Percentiles rank a stretch among this genome's conserved stretches.
These are phyloP conservation scores for Alviniconcha marisindica DNA, from an alignment of 1,140 invertebrate genomes.

Conservation along the genomic window DNA sequence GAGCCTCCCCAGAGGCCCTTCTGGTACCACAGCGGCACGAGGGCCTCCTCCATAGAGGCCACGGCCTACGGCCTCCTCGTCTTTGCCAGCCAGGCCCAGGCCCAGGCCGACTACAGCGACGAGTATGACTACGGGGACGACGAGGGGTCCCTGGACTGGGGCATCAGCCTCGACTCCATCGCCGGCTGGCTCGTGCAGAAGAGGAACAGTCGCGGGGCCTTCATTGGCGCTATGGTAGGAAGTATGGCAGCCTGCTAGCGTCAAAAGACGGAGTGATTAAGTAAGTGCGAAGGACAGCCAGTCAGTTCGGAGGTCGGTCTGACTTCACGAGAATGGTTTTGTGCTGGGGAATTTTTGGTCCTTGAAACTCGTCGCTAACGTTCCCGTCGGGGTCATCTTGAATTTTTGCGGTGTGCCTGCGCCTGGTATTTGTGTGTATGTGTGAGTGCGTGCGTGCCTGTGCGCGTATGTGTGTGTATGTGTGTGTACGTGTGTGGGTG, in stretches of 20 bases:
- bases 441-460: no score
- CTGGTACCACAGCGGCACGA: slow-evolving; percentile 43
- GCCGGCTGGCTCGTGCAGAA: slow-evolving; percentile 50
- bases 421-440: no score
- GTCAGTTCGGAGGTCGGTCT: no score
- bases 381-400: no score
- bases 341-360: no score
- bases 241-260: neutral
- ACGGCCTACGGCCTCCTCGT: slow-evolving; percentile 48
- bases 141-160: neutral
- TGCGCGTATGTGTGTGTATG: no score
- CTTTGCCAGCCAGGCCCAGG: slow-evolving; percentile 16
- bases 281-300: no score
- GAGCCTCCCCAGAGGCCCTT: slow-evolving; percentile 21
- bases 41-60: slow-evolving; percentile 45
- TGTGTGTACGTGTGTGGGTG: no score
- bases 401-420: no score
- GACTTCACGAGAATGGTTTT: no score
- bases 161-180: slow-evolving; percentile 39
- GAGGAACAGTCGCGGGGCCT: slow-evolving; percentile 42
- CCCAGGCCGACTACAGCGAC: neutral
- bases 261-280: neutral
- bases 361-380: no score
- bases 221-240: slow-evolving; percentile 46
- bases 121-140: neutral